Evolutionary conservation across 2,113 vertebrate genomes (phyloP).

Genomic region (Myrmecophaga tridactyla): DNA sequence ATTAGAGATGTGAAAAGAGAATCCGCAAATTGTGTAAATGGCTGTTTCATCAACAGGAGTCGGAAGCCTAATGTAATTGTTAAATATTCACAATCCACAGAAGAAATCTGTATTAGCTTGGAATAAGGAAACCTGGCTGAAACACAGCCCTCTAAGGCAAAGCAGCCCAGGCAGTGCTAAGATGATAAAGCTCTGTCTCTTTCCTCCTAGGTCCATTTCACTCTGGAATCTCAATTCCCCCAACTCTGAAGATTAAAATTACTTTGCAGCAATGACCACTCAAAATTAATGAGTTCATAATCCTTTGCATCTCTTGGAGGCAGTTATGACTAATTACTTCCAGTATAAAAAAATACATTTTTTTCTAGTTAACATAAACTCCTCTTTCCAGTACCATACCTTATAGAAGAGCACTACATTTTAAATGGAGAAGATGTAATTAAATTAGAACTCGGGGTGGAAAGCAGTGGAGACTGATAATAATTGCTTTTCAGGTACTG

Average conservation of each 20-base stretch:
- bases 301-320: constrained; percentile 72
- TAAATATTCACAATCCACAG: constrained; percentile 66
- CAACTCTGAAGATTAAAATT: constrained; percentile 66
- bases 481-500: constrained; percentile 79
- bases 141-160: not conserved
- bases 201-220: constrained; percentile 37
- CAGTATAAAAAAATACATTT: constrained; percentile 70
- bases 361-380: constrained; percentile 54
- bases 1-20: not conserved
- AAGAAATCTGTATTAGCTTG: constrained; percentile 52
- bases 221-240: constrained; percentile 37
- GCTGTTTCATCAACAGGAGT: not conserved
- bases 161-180: not conserved
- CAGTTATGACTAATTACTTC: constrained; percentile 75
- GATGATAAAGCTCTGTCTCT: constrained; percentile 34
- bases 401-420: constrained; percentile 22
- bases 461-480: constrained; percentile 62
- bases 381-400: not conserved
- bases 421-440: constrained; percentile 77
- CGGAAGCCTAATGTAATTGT: constrained; percentile 17
- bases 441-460: constrained; percentile 75
- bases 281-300: constrained; percentile 79
- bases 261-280: constrained; percentile 73
- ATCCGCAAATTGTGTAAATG: not conserved
- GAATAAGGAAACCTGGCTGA: not conserved